Conservation (phyloP, 1,140 invertebrate species). For the Notospermus geniculatus region DNA sequence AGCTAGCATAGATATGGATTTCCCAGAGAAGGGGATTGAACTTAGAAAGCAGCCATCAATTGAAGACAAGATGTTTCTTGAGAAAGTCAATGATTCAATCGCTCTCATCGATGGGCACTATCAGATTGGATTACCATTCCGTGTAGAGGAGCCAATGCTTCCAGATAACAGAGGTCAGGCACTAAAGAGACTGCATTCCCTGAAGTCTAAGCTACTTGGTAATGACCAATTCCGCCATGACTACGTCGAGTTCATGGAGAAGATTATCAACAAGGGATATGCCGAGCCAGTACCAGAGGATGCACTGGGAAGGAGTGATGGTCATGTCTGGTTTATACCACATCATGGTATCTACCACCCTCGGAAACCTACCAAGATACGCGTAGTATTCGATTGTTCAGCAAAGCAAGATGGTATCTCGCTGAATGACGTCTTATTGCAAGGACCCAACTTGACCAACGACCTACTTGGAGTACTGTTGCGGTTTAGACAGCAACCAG, state of each 20-base stretch:
- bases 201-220: constrained; percentile 11
- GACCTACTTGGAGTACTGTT: constrained; percentile 21
- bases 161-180: constrained; percentile 15
- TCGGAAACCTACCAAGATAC: constrained; percentile 23
- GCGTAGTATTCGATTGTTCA: constrained; percentile 29
- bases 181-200: constrained; percentile 9
- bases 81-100: constrained; percentile 16
- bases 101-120: constrained; percentile 14
- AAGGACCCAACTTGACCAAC: constrained; percentile 27
- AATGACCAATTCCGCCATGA: constrained; percentile 19
- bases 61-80: constrained; percentile 20
- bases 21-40: constrained; percentile 18
- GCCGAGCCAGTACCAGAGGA: constrained; percentile 16
- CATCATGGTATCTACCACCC: constrained; percentile 28
- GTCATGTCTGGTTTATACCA: constrained; percentile 26
- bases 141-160: constrained; percentile 2
- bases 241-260: constrained; percentile 19
- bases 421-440: constrained; percentile 22
- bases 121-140: constrained; percentile 17
- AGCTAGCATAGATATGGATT: constrained; percentile 21
- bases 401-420: constrained; percentile 19
- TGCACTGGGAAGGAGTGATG: not conserved
- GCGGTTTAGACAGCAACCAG: constrained; percentile 19
- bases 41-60: constrained; percentile 17
- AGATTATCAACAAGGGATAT: constrained; percentile 17